Percentiles rank a stretch among this genome's conserved stretches.
Conservation (phyloP, 2,888 invertebrate genomes). For the Drosophila paranaensis region DNA sequence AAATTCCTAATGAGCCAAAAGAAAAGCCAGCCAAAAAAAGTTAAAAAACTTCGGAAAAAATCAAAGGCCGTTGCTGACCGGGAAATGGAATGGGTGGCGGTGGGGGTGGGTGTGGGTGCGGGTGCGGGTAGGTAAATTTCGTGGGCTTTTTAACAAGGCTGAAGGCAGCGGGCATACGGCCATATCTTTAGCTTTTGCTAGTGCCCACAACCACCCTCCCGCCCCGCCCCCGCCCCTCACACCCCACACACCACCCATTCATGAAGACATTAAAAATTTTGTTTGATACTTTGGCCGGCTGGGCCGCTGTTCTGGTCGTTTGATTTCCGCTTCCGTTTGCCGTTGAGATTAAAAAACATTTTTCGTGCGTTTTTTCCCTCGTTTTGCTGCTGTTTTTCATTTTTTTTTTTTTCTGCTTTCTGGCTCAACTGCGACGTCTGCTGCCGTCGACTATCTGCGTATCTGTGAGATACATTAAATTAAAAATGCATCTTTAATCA, state of each 20-base stretch:
- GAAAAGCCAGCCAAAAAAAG: slow-evolving; percentile 58
- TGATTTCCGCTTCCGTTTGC: slow-evolving; percentile 84
- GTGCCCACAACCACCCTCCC: slow-evolving; percentile 45
- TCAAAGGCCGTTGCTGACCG: slow-evolving; percentile 70
- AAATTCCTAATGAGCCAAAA: slow-evolving; percentile 82
- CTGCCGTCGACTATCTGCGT: slow-evolving; percentile 54
- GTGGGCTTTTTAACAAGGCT: slow-evolving; percentile 79
- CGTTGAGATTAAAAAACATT: slow-evolving; percentile 83
- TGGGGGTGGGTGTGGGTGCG: background rate
- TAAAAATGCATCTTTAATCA: slow-evolving; percentile 84
- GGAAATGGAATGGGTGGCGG: background rate
- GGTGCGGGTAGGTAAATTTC: slow-evolving; percentile 55
- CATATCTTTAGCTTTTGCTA: slow-evolving; percentile 62
- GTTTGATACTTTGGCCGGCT: slow-evolving; percentile 71
- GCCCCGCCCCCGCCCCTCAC: slow-evolving; percentile 22
- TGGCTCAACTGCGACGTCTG: slow-evolving; percentile 13
- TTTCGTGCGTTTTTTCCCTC: slow-evolving; percentile 73
- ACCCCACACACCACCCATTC: background rate
- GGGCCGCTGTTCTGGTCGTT: slow-evolving; percentile 82
- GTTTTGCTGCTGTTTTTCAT: slow-evolving; percentile 47
- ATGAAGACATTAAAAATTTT: slow-evolving; percentile 79
- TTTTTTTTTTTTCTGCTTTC: background rate
- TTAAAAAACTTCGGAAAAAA: slow-evolving; percentile 79
- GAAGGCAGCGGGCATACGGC: slow-evolving; percentile 71
- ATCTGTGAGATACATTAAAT: slow-evolving; percentile 81